Conservation (phyloP, 2,888 invertebrate genomes). For the Cantharis nigra region DNA sequence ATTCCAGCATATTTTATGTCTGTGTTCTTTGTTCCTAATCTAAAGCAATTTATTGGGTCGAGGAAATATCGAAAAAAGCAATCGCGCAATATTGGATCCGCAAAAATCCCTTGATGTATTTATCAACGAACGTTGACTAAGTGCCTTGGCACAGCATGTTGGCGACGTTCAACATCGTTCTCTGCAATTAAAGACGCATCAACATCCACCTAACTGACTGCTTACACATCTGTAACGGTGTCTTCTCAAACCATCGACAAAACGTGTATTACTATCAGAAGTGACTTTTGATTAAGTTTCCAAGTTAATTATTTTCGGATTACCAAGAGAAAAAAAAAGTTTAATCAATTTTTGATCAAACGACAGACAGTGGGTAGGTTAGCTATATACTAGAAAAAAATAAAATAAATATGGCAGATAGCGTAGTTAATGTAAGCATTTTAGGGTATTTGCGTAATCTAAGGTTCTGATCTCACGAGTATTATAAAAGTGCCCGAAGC, state of each 20-base stretch:
- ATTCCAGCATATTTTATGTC: conserved; percentile 20
- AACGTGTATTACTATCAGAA: not conserved
- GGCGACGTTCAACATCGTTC: conserved; percentile 16
- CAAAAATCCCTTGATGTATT: conserved; percentile 29
- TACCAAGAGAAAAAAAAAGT: not conserved
- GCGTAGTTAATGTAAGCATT: not conserved
- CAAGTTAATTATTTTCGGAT: not conserved
- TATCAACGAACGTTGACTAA: conserved; percentile 20
- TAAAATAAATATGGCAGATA: not conserved
- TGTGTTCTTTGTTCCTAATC: conserved; percentile 22
- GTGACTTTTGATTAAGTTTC: not conserved
- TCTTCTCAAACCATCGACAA: conserved; percentile 9
- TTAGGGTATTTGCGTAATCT: conserved; percentile 8
- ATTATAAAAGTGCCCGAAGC: conserved; percentile 10
- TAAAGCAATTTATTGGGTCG: conserved; percentile 21
- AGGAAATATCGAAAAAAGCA: conserved; percentile 15
- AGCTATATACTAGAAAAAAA: not conserved
- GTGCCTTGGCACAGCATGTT: conserved; percentile 26
- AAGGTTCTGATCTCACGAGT: conserved; percentile 11
- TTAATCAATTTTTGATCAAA: not conserved
- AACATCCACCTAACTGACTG: conserved; percentile 21
- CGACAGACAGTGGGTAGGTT: not conserved
- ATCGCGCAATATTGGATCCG: conserved; percentile 17
- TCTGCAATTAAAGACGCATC: conserved; percentile 35
- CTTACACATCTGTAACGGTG: conserved; percentile 19